A percentile compares a stretch with the other conserved stretches of the same genome.
phyloP scores from a whole-genome alignment of 2,797 vertebrate genomes.

The Neostethus bicornis region DNA sequence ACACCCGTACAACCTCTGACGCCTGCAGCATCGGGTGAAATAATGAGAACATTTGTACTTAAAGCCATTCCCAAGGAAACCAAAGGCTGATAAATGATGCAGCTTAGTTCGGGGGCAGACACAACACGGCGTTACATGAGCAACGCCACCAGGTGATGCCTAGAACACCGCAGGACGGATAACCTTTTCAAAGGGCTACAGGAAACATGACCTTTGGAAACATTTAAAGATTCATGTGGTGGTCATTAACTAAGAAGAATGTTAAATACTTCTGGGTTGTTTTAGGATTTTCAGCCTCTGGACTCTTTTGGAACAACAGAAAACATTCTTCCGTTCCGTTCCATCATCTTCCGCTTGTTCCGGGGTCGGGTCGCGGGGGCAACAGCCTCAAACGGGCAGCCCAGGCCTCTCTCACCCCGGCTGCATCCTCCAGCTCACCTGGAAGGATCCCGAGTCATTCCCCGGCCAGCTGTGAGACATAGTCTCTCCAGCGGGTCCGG shows the following conservation, averaged over 20 bases:
- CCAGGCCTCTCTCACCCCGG: too few species aligned
- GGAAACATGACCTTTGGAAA: constrained; percentile 64
- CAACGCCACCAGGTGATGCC: constrained; percentile 44
- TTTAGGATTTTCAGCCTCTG: constrained; percentile 32
- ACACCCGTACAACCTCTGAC: constrained; percentile 20
- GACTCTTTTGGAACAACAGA: too few species aligned
- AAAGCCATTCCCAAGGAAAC: constrained; percentile 32
- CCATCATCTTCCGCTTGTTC: too few species aligned
- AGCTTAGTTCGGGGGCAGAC: constrained; percentile 17
- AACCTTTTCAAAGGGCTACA: constrained; percentile 64
- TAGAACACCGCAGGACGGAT: constrained; percentile 44
- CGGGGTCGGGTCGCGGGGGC: too few species aligned
- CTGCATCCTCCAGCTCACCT: too few species aligned
- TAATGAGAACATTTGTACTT: constrained; percentile 21
- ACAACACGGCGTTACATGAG: constrained; percentile 36
- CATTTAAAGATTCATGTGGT: constrained; percentile 64
- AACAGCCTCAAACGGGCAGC: too few species aligned
- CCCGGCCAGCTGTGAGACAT: too few species aligned
- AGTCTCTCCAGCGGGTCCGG: too few species aligned
- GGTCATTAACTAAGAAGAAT: constrained; percentile 64
- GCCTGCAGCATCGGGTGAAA: constrained; percentile 1
- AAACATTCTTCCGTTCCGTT: too few species aligned
- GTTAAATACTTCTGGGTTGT: constrained; percentile 56
- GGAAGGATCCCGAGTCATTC: too few species aligned
- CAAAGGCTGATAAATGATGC: constrained; percentile 33